Evolutionary conservation across 1,140 invertebrate genomes (phyloP).

Genomic region (Helicoverpa zea): DNA sequence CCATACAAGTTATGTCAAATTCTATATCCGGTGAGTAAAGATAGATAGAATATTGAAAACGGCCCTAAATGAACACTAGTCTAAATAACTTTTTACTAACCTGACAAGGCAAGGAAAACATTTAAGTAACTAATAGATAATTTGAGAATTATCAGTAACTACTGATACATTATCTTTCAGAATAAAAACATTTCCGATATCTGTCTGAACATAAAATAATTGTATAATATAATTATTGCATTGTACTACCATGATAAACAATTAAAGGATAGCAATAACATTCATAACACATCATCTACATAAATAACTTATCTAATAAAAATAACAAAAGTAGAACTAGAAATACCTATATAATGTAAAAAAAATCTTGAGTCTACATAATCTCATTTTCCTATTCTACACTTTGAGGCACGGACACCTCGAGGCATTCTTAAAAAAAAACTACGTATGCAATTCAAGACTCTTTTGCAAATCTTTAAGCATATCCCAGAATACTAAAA

Average conservation of each 20-base stretch:
- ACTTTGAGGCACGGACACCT: background rate
- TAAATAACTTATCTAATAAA: background rate
- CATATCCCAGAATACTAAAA: constrained; percentile 95
- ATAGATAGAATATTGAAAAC: too few relatives aligned
- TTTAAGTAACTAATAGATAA: too few relatives aligned
- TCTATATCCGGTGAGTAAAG: too few relatives aligned
- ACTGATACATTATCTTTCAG: too few relatives aligned
- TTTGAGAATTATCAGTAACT: too few relatives aligned
- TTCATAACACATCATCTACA: background rate
- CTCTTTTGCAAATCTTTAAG: constrained; percentile 87
- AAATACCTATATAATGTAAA: background rate
- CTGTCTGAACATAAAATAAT: too few relatives aligned
- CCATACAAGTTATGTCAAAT: too few relatives aligned
- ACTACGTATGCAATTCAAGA: constrained; percentile 48
- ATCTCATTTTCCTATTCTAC: constrained; percentile 1
- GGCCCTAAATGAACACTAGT: too few relatives aligned
- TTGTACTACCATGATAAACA: background rate
- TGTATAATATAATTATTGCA: background rate
- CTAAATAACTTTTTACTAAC: too few relatives aligned
- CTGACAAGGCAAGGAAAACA: too few relatives aligned
- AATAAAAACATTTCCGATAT: too few relatives aligned
- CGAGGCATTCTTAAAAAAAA: background rate
- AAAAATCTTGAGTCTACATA: background rate
- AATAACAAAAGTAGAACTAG: background rate
- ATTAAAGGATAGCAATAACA: background rate